Evolutionary conservation across 2,797 vertebrate species (phyloP).

Genomic region (Diplodus puntazzo): DNA sequence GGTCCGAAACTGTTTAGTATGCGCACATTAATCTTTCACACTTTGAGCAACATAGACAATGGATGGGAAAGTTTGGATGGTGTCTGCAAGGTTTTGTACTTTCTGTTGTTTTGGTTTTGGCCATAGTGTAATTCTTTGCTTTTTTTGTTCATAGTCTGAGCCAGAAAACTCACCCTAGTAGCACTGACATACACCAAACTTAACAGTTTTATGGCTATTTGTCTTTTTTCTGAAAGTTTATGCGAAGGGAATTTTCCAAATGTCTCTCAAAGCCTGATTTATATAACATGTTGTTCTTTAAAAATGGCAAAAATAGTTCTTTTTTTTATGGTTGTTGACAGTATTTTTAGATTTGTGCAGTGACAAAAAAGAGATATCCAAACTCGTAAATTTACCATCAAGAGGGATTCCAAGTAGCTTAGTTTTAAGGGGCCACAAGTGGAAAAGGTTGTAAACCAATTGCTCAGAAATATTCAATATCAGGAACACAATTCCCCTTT

Average conservation of each 20-base stretch:
- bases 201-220: too few relatives aligned
- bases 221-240: too few relatives aligned
- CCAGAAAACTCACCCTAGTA: too few relatives aligned
- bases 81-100: not conserved
- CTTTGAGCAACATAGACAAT: not conserved
- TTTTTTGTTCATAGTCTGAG: not conserved
- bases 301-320: too few relatives aligned
- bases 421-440: not conserved
- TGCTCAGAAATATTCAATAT: not conserved
- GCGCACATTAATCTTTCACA: slow-evolving; percentile 9
- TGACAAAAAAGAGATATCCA: too few relatives aligned
- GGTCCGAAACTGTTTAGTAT: not conserved
- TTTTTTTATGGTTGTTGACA: too few relatives aligned
- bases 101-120: not conserved
- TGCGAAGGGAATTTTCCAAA: too few relatives aligned
- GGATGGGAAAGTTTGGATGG: not conserved
- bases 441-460: too few relatives aligned
- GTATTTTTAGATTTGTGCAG: too few relatives aligned
- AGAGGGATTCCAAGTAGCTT: not conserved
- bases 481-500: not conserved
- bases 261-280: too few relatives aligned
- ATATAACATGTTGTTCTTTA: too few relatives aligned
- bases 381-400: not conserved
- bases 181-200: too few relatives aligned
- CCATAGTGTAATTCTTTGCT: not conserved